Evolutionary conservation across 2,113 vertebrate genomes (phyloP).

Genomic region (Malurus cyaneus): DNA sequence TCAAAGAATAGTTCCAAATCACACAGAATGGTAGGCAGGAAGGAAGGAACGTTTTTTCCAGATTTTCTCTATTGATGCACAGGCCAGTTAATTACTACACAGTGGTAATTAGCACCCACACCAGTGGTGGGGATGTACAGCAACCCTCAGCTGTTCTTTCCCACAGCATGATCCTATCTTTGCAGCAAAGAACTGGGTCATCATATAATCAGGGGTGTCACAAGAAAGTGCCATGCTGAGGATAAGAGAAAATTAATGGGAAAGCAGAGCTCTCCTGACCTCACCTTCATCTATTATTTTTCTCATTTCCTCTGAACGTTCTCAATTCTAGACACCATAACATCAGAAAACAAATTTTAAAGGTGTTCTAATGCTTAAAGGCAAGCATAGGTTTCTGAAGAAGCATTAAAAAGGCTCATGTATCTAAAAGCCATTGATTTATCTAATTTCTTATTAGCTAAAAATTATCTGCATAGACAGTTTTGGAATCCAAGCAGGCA

Average conservation of each 20-base stretch:
- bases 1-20: conserved; percentile 36
- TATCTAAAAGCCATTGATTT: not conserved
- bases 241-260: not conserved
- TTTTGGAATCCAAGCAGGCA: not conserved
- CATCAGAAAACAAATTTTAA: not conserved
- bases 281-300: not conserved
- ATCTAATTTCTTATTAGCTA: not conserved
- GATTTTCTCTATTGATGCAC: not conserved
- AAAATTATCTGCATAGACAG: not conserved
- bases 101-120: conserved; percentile 21
- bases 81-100: not conserved
- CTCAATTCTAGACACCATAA: not conserved
- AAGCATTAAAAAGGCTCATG: not conserved
- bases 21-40: not conserved
- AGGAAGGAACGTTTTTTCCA: conserved; percentile 27
- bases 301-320: not conserved
- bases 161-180: not conserved
- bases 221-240: not conserved
- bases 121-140: not conserved
- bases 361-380: not conserved
- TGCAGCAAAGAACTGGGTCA: conserved; percentile 15
- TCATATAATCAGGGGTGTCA: not conserved
- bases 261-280: not conserved
- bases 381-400: not conserved
- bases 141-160: not conserved